A percentile compares a stretch with the other conserved stretches of the same genome.
Evolutionary conservation across 2,797 vertebrate genomes (phyloP).

Genomic region (Coregonus suidteri): DNA sequence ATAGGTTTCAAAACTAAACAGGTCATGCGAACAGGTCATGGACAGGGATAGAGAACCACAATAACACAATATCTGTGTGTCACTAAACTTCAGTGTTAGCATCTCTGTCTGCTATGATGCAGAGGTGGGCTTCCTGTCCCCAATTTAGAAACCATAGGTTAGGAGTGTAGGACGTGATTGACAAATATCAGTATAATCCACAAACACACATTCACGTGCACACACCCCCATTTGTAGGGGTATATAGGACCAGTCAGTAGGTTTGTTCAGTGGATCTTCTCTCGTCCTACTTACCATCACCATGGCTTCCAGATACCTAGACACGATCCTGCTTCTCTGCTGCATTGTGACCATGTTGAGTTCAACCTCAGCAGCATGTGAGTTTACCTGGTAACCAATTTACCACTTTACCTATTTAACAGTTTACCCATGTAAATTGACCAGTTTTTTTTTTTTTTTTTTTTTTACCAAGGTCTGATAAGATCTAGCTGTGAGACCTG

Average conservation of each 20-base stretch:
- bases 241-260: slow-evolving; percentile 30
- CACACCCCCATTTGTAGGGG: slow-evolving; percentile 13
- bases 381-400: slow-evolving; percentile 39
- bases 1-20: too few relatives aligned
- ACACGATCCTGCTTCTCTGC: slow-evolving; percentile 49
- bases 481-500: too few relatives aligned
- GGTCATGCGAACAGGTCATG: neutral
- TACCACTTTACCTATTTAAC: neutral
- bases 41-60: neutral
- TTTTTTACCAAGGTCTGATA: too few relatives aligned
- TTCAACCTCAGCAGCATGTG: slow-evolving; percentile 53
- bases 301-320: slow-evolving; percentile 54
- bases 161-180: neutral
- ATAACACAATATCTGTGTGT: neutral
- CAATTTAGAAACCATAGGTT: neutral
- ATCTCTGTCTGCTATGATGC: slow-evolving; percentile 9
- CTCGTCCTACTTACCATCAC: slow-evolving; percentile 17
- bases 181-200: neutral
- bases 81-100: slow-evolving; percentile 22
- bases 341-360: slow-evolving; percentile 45
- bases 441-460: too few relatives aligned
- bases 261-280: neutral
- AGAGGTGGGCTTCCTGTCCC: slow-evolving; percentile 40
- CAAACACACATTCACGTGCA: neutral
- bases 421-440: neutral